Base-by-base conservation (phyloP, 2,888 invertebrate species). In the Syrphus vitripennis region DNA sequence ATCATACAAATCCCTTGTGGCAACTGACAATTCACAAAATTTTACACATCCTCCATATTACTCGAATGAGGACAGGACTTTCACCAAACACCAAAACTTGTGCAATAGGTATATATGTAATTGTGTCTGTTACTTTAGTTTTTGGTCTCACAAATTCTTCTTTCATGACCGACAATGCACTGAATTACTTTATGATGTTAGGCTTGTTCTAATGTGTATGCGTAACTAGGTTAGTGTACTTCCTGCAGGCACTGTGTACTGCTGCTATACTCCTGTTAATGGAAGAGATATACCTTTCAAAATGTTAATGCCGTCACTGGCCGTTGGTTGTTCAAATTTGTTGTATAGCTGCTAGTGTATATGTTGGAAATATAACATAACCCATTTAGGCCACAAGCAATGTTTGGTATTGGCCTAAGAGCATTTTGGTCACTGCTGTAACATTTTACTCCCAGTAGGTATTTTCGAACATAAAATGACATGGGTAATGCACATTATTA, bases 1-100 rank as follows among this genome's bases (percentile, higher is more conserved):
- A 45, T 74, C 53, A 53, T 40, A 67, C 34, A 69, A 80, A 69
- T 67, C 45, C 53, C 80, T 61, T 69, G 61, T 61, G 80, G 74
- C 65, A 10, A 57, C 57, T 55, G 26, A 24, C 45, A 57, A 57
- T 65, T 55, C 34, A 24, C 45, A 57, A 50, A 65, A 71, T 48
- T 78, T 31, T 26, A n/a, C 45, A 79, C 79, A 65, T 48, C 61
- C 50, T 53, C 21, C 29, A 34, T 24, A 3, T 24, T 1, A 16
- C 2, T 42, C 3, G 34, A 7, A 9, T n/a, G 6, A 7, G 50
- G 50, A 50, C 14, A 16, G 34, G 34, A 29, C 57, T 31, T 63
- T 63, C 29, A 65, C 31, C 55, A 24, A 16, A 12, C n/a, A 24
- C 19, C 16, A 24, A 59, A 77, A 53, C 61, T 61, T 77, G n/a